A percentile compares a stretch with the other conserved stretches of the same genome.
Conservation (phyloP, 2,797 vertebrate species). For the Typhlichthys subterraneus region DNA sequence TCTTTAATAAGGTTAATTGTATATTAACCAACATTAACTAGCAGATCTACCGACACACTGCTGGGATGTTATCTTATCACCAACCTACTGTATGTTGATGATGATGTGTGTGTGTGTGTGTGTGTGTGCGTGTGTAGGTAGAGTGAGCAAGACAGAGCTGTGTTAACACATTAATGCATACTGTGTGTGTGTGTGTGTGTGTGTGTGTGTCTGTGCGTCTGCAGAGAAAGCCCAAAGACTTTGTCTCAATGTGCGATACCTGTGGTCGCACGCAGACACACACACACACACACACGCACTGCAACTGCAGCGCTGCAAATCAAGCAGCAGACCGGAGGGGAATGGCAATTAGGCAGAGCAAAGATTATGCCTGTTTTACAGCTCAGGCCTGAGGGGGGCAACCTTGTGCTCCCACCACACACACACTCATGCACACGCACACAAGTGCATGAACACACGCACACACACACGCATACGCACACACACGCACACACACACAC, state of each 20-base stretch:
- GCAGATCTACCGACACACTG: not conserved
- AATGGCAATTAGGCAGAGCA: conserved; percentile 68
- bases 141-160: not conserved
- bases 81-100: not conserved
- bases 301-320: conserved; percentile 33
- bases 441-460: conserved; percentile 1
- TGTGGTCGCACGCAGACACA: conserved; percentile 18
- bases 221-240: conserved; percentile 12
- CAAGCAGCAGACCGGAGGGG: conserved; percentile 15
- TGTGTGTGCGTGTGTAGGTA: conserved; percentile 1
- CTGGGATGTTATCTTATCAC: not conserved
- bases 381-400: conserved; percentile 51
- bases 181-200: not conserved
- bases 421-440: conserved; percentile 71
- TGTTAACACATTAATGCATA: not conserved
- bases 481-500: conserved; percentile 5
- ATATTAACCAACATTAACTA: too few relatives aligned
- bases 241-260: conserved; percentile 17
- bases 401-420: not conserved
- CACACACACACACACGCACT: conserved; percentile 25
- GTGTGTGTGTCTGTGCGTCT: not conserved
- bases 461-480: not conserved
- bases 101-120: not conserved
- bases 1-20: not conserved
- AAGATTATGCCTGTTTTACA: conserved; percentile 72